Base-by-base conservation (phyloP, 2,797 vertebrate genomes). In the Acestrorhynchus altus region DNA sequence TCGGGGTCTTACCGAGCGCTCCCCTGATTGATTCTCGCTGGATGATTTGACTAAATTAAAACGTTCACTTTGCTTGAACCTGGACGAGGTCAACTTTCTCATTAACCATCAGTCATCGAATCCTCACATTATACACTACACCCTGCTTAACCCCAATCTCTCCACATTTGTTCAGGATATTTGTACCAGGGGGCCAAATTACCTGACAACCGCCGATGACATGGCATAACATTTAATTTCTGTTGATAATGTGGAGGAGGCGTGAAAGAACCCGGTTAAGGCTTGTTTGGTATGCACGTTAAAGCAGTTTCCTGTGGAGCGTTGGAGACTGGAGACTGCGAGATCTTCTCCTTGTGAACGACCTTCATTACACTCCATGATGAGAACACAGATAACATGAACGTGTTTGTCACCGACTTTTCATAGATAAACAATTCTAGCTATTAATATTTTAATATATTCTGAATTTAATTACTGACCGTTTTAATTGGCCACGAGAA, bases 121-220 rank as follows among this genome's bases (percentile, higher is more conserved):
- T 31, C 18, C 73, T 81, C 68, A 66, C 73, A 71, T 73, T 72
- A 49, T 44, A 52, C 64, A 42, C 22, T 13, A 28, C 63, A 52
- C 59, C 24, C 46, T 24, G 35, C 63, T 76, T 72, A 68, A 79
- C 65, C 74, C 69, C 44, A 49, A 81, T 74, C 56, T 74, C 64
- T 24, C 66, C 71, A 13, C 74, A 51, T 83, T 81, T 77, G 42
- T 80, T 72, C 51, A 44, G 44, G 35, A 72, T 81, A 51, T 44
- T 39, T 51, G 68, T 73, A 77, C 78, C 61, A 47, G 56, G 51
- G 74, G 11, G 35, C 61, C 63, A 63, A 77, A 70, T 86, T 83
- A 44, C 31, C 20, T 40, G 64, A 69, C 16, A 47, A 39, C 46
- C 64, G 26, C 26, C 7, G 31, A 22, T 28, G 28, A 20, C 31